Percentiles rank a stretch among this genome's conserved stretches.
Evolutionary conservation across 2,797 vertebrate species (phyloP).

Genomic region (Lindbergichthys nudifrons): DNA sequence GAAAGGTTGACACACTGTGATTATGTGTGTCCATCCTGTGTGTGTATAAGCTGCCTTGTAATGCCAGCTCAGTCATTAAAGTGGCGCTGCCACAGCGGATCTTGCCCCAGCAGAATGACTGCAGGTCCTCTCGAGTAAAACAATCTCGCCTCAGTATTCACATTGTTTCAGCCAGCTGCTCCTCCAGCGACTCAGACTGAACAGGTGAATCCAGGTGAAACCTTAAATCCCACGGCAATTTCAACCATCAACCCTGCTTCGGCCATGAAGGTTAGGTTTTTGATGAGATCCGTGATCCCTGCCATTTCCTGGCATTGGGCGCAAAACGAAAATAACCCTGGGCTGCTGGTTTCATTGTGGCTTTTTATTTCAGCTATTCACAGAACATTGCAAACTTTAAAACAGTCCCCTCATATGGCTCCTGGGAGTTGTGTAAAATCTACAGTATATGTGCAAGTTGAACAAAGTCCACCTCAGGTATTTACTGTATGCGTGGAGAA

Average conservation of each 20-base stretch:
- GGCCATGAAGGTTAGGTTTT: conserved; percentile 16
- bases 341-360: conserved; percentile 3
- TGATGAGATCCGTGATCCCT: conserved; percentile 34
- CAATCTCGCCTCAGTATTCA: conserved; percentile 41
- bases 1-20: conserved; percentile 7
- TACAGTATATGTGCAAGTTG: not conserved
- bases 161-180: conserved; percentile 41
- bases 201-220: conserved; percentile 51
- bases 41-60: conserved; percentile 28
- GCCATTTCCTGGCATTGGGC: conserved; percentile 8
- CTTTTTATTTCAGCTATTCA: conserved; percentile 23
- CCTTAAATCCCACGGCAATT: conserved; percentile 32
- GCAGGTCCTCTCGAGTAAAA: conserved; percentile 31
- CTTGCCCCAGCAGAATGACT: conserved; percentile 14
- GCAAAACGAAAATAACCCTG: conserved; percentile 18
- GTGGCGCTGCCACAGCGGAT: conserved; percentile 52
- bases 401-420: not conserved
- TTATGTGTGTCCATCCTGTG: conserved; percentile 25
- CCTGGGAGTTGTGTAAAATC: conserved; percentile 10
- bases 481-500: not conserved
- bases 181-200: conserved; percentile 30
- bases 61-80: conserved; percentile 55
- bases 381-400: conserved; percentile 6
- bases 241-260: conserved; percentile 31
- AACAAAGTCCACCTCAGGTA: conserved; percentile 7